A percentile compares a stretch with the other conserved stretches of the same genome.
These are phyloP conservation scores for Motacilla alba DNA, from an alignment of 2,113 vertebrate genomes.

Conservation along the genomic window DNA sequence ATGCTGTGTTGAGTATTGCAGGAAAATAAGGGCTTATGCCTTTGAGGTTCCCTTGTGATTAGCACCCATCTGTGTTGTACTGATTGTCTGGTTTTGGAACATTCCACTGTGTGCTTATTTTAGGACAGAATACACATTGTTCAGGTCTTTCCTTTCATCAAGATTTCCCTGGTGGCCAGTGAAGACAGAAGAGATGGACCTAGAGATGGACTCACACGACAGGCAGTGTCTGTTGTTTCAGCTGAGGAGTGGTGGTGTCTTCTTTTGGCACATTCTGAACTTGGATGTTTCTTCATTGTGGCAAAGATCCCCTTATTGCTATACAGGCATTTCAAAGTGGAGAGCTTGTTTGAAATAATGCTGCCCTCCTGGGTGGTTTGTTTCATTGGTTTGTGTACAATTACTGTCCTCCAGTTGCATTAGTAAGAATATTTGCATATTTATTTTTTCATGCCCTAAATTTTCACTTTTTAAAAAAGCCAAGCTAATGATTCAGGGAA, in stretches of 20 bases:
- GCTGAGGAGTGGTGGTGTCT: neutral
- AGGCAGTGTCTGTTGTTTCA: neutral
- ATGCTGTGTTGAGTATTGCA: neutral
- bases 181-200: neutral
- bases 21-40: neutral
- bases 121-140: neutral
- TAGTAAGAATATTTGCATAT: neutral
- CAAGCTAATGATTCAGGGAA: neutral
- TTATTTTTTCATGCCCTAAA: neutral
- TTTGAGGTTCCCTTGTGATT: neutral
- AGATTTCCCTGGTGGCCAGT: neutral
- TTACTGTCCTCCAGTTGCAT: neutral
- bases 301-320: neutral
- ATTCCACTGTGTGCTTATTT: neutral
- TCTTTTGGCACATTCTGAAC: neutral
- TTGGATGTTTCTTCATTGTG: neutral
- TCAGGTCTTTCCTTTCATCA: neutral
- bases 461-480: neutral
- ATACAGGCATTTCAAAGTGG: neutral
- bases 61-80: neutral
- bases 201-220: neutral
- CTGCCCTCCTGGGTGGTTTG: neutral
- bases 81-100: neutral
- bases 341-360: neutral
- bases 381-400: neutral